phyloP scores from a whole-genome alignment of 2,797 vertebrate genomes.

The Siniperca scherzeri region DNA sequence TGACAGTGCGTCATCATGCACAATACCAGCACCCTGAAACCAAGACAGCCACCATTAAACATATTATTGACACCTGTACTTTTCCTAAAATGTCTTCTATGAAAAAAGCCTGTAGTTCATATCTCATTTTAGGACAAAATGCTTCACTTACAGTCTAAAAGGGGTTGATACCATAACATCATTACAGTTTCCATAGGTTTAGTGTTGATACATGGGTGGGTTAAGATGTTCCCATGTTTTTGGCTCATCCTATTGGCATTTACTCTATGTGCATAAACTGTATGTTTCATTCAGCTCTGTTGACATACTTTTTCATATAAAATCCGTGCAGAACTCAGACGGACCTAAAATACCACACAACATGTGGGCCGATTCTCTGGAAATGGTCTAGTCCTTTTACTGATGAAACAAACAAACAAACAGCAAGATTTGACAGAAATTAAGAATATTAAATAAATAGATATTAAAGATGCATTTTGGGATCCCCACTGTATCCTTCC shows the following conservation, averaged over 20 bases:
- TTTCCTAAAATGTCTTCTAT: not conserved
- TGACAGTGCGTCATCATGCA: not conserved
- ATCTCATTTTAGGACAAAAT: not conserved
- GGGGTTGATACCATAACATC: too few relatives aligned
- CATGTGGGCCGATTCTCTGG: not conserved
- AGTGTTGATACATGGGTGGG: not conserved
- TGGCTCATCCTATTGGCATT: not conserved
- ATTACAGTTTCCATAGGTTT: not conserved
- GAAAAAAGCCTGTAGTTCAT: not conserved
- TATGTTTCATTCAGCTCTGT: not conserved
- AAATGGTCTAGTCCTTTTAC: not conserved
- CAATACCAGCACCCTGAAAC: not conserved
- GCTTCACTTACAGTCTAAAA: not conserved
- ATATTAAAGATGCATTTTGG: not conserved
- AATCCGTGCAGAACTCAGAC: not conserved
- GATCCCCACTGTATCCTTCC: not conserved
- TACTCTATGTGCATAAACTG: not conserved
- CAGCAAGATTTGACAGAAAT: not conserved
- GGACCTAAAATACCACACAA: not conserved
- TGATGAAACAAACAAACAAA: not conserved
- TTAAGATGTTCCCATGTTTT: not conserved
- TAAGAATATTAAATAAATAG: not conserved
- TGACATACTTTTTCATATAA: not conserved
- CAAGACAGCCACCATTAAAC: not conserved
- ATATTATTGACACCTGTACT: not conserved